A percentile compares a stretch with the other conserved stretches of the same genome.
Evolutionary conservation across 2,113 vertebrate genomes (phyloP).

Genomic region (Epinephelus fuscoguttatus): DNA sequence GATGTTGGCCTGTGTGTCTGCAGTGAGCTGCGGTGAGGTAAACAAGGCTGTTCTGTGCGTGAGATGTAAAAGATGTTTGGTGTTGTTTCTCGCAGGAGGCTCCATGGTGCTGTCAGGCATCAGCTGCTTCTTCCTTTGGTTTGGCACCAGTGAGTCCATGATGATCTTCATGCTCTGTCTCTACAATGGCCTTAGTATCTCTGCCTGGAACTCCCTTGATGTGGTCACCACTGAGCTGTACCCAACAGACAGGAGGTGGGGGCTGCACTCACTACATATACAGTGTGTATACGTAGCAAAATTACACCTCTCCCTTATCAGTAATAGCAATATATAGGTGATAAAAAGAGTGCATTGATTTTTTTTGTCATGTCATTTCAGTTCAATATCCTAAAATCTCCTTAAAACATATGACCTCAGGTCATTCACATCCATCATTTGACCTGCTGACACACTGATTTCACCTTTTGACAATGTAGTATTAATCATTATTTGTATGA

Average conservation of each 20-base stretch:
- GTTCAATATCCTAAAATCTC: neutral
- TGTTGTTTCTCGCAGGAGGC: slow-evolving; percentile 86
- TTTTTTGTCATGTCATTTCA: neutral
- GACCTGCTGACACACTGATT: neutral
- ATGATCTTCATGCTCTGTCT: slow-evolving; percentile 99
- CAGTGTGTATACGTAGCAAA: neutral
- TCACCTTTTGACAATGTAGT: neutral
- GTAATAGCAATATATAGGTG: too few relatives aligned
- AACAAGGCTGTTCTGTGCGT: neutral
- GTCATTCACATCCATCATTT: neutral
- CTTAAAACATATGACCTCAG: neutral
- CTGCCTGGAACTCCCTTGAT: slow-evolving; percentile 98
- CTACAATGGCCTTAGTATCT: slow-evolving; percentile 98
- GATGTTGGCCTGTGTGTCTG: neutral
- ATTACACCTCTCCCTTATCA: neutral
- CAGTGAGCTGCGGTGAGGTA: slow-evolving; percentile 14
- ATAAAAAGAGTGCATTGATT: too few relatives aligned
- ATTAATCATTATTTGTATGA: neutral
- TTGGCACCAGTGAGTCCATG: slow-evolving; percentile 98
- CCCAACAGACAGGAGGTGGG: slow-evolving; percentile 95
- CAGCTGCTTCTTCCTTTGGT: slow-evolving; percentile 99
- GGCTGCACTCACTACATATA: neutral
- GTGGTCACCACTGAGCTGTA: slow-evolving; percentile 97
- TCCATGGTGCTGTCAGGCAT: slow-evolving; percentile 99
- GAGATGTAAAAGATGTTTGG: slow-evolving; percentile 3